Conservation (phyloP, 92 coral and sea anemone species). For the Umimayanthus kanabou region DNA sequence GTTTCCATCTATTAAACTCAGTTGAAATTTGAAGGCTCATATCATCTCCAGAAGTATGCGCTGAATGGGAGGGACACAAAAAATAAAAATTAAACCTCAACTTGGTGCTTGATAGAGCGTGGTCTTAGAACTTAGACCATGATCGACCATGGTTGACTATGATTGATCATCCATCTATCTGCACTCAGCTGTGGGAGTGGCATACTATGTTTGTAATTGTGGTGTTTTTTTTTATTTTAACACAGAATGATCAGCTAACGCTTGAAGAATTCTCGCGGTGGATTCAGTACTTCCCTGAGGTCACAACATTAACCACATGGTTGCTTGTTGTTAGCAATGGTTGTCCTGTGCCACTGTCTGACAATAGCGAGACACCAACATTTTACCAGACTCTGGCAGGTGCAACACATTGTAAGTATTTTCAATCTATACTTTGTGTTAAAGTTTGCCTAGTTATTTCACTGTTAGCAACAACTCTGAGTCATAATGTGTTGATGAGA, state of each 20-base stretch:
- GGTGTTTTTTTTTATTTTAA: not conserved
- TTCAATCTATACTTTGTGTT: not conserved
- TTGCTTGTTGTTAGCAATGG: conserved; percentile 88
- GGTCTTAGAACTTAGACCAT: too few species aligned
- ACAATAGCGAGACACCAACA: conserved; percentile 94
- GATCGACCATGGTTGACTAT: too few species aligned
- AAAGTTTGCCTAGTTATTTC: too few species aligned
- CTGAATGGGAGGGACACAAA: too few species aligned
- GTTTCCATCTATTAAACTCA: too few species aligned
- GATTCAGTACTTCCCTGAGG: conserved; percentile 79
- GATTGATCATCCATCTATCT: too few species aligned
- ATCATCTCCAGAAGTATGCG: too few species aligned
- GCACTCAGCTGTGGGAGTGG: not conserved
- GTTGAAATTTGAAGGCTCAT: too few species aligned
- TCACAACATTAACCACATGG: conserved; percentile 89
- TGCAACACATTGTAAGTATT: conserved; percentile 92
- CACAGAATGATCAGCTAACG: conserved; percentile 74
- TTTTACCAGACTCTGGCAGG: conserved; percentile 95
- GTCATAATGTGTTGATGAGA: too few species aligned
- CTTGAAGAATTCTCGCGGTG: conserved; percentile 86
- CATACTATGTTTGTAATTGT: not conserved
- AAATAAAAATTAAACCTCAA: too few species aligned
- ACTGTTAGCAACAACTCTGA: too few species aligned
- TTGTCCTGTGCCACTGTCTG: conserved; percentile 88
- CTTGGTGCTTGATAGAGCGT: too few species aligned